Evolutionary conservation across 1,140 invertebrate genomes (phyloP).

Genomic region (Littorina saxatilis): DNA sequence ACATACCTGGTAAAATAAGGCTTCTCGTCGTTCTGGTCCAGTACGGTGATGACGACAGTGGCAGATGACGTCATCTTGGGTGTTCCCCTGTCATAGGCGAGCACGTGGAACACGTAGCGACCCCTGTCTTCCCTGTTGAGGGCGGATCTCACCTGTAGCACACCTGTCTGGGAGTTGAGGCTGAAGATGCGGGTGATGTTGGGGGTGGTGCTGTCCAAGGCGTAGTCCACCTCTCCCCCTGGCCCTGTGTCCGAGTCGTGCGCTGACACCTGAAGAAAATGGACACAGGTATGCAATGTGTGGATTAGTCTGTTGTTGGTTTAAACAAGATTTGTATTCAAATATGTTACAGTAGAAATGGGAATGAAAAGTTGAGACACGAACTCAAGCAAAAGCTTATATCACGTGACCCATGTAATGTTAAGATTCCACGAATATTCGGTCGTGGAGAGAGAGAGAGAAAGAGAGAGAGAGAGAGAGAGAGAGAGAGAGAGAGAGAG

Average conservation of each 20-base stretch:
- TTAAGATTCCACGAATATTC: too few relatives aligned
- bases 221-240: constrained; percentile 42
- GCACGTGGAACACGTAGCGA: constrained; percentile 58
- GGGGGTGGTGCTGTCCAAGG: constrained; percentile 32
- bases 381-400: too few relatives aligned
- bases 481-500: constrained; percentile 1
- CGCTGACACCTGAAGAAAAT: constrained; percentile 66
- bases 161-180: constrained; percentile 55
- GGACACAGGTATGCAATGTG: neutral
- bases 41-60: constrained; percentile 41
- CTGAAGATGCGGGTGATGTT: constrained; percentile 75
- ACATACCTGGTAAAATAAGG: constrained; percentile 41
- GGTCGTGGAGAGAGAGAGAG: neutral
- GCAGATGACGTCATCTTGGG: constrained; percentile 38
- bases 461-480: neutral
- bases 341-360: neutral
- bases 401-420: too few relatives aligned
- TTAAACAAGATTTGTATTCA: neutral
- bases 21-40: constrained; percentile 52
- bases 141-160: constrained; percentile 45
- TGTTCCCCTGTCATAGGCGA: constrained; percentile 57
- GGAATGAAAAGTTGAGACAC: neutral
- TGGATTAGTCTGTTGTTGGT: constrained; percentile 79
- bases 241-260: constrained; percentile 49
- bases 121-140: constrained; percentile 59